Base-by-base conservation (phyloP, 2,113 vertebrate genomes). In the Stigmatopora argus region DNA sequence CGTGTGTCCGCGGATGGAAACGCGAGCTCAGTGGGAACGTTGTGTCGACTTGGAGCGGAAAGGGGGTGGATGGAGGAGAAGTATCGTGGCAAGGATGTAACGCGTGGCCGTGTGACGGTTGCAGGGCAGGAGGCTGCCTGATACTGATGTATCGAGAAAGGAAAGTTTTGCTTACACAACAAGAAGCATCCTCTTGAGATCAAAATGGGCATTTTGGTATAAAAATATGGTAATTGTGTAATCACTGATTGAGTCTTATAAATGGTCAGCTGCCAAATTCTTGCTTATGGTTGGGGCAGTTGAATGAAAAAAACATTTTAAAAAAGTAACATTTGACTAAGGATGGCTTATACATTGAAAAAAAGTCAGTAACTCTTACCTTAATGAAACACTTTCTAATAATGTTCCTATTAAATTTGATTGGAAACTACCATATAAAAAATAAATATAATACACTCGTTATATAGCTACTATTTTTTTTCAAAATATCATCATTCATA, bases 71-170 rank as follows among this genome's bases (percentile, higher is more conserved):
- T 52, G 84, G 78, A 86, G 74, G 71, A 85, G 71, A 80, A 80
- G 78, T 65, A 84, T 78, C 77, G 79, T 87, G 81, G 85, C 84
- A 86, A 86, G 84, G 83, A 81, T 78, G 81, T 84, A 83, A 89
- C 82, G 72, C 80, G 87, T 66, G 80, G 72, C 75, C 23, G 70
- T 68, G 84, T 87, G 84, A 90, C 81, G 81, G 70, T 77, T 84
- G 85, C 77, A 77, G 78, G 81, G 80, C 63, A 62, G 75, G 12
- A 70, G 70, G 80, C 70, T 86, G 85, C 78, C 74, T 66, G 67
- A 69, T 78, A 81, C 73, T 62, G 83, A 84, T 81, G 79, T 80
- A 78, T 75, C 63, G 72, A 82, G 73, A 79, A 70, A 49, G 52
- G 76, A 73, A 65, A 74, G 67, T 75, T 73, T 66, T 70, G 62